Evolutionary conservation across 2,888 invertebrate species (phyloP).

Genomic region (Notodonta ziczac): DNA sequence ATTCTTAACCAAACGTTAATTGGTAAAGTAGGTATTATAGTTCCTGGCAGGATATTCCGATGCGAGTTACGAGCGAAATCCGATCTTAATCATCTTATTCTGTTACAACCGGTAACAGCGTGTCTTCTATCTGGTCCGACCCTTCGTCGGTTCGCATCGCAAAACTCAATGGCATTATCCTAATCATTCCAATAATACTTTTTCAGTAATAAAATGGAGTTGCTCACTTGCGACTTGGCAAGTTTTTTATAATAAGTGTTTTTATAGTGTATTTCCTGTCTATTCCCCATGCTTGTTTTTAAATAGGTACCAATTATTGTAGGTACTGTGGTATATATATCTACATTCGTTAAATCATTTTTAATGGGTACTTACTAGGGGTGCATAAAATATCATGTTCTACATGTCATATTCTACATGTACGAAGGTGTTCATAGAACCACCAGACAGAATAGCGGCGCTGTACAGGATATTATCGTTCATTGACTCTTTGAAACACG

Average conservation of each 20-base stretch:
- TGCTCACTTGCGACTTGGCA: too few species aligned
- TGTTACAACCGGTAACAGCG: neutral
- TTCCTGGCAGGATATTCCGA: neutral
- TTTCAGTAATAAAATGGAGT: too few species aligned
- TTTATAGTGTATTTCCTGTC: neutral
- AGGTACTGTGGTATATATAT: neutral
- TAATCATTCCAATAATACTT: too few species aligned
- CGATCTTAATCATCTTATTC: slow-evolving; percentile 1
- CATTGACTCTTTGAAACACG: neutral
- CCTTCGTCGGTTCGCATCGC: neutral
- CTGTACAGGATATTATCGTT: neutral
- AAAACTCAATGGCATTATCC: too few species aligned
- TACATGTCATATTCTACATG: neutral
- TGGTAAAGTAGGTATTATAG: too few species aligned
- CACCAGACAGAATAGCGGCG: neutral
- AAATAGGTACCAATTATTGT: neutral
- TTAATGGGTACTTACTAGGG: neutral
- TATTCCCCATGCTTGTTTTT: neutral
- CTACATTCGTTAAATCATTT: neutral
- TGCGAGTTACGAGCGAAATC: neutral
- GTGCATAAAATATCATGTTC: neutral
- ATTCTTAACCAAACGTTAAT: too few species aligned
- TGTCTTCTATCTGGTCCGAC: neutral
- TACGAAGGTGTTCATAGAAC: neutral
- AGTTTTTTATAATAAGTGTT: too few species aligned